phyloP scores from a whole-genome alignment of 64 coral and sea anemone genomes.

The Montipora sp. region DNA sequence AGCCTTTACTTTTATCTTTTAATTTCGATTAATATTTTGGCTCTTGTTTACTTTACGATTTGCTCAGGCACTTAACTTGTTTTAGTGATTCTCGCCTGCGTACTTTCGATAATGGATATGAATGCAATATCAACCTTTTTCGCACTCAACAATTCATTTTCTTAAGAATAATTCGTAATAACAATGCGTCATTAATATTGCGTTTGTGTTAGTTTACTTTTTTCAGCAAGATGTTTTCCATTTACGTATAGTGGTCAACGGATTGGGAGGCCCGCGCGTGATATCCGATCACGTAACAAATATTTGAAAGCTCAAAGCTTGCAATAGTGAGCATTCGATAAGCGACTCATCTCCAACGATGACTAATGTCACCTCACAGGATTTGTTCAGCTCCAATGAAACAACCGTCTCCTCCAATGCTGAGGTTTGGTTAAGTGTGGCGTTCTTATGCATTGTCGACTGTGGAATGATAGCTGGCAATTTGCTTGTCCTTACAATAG shows the following conservation, averaged over 20 bases:
- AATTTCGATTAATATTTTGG: too few relatives aligned
- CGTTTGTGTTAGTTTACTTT: background rate
- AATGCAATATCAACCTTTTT: too few relatives aligned
- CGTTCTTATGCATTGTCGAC: conserved; percentile 29
- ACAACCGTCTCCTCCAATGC: background rate
- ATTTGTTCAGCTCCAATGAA: background rate
- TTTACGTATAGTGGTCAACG: background rate
- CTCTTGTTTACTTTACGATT: too few relatives aligned
- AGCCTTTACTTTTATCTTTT: too few relatives aligned
- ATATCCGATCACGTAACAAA: background rate
- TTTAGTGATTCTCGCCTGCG: too few relatives aligned
- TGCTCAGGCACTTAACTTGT: too few relatives aligned
- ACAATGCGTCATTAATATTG: background rate
- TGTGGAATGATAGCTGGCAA: conserved; percentile 42
- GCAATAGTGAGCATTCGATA: background rate
- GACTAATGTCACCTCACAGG: background rate
- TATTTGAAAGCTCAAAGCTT: background rate
- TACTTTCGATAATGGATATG: too few relatives aligned
- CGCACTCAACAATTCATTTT: too few relatives aligned
- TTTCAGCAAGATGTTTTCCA: background rate
- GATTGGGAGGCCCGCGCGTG: background rate
- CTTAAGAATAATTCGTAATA: too few relatives aligned
- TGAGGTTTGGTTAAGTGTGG: conserved; percentile 8
- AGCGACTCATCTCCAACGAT: background rate
- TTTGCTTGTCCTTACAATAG: conserved; percentile 11